Conservation (phyloP, 2,888 invertebrate genomes). For the Zootermopsis nevadensis region DNA sequence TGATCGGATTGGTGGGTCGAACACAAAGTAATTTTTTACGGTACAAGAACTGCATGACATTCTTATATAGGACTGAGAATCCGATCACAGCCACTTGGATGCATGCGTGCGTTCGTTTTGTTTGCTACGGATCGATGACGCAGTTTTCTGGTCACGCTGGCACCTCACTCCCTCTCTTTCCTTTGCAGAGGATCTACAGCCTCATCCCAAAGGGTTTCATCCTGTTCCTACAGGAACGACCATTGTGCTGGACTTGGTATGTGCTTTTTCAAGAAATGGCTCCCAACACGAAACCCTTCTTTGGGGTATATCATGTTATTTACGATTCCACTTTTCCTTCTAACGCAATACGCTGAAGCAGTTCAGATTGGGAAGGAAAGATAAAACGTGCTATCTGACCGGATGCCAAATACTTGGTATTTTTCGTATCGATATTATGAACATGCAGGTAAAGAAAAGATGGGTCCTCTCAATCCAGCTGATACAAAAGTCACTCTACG, state of each 20-base stretch:
- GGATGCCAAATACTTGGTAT: background rate
- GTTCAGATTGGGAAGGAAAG: background rate
- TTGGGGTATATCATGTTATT: background rate
- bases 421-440: background rate
- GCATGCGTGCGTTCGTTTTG: background rate
- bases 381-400: background rate
- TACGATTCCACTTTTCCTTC: background rate
- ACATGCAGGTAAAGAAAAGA: background rate
- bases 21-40: no score
- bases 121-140: conserved; percentile 37
- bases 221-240: background rate
- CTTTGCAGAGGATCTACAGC: background rate
- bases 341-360: background rate
- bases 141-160: conserved; percentile 42
- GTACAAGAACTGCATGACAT: background rate
- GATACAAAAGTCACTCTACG: no score
- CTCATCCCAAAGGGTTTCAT: background rate
- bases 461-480: no score
- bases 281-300: conserved; percentile 4
- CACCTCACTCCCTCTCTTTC: background rate
- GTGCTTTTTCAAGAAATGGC: background rate
- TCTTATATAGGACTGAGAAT: background rate
- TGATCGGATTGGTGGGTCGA: no score
- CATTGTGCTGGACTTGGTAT: background rate
- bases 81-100: background rate